These are phyloP conservation scores for Taeniopygia guttata DNA, from an alignment of 2,797 vertebrate genomes.

Conservation along the genomic window DNA sequence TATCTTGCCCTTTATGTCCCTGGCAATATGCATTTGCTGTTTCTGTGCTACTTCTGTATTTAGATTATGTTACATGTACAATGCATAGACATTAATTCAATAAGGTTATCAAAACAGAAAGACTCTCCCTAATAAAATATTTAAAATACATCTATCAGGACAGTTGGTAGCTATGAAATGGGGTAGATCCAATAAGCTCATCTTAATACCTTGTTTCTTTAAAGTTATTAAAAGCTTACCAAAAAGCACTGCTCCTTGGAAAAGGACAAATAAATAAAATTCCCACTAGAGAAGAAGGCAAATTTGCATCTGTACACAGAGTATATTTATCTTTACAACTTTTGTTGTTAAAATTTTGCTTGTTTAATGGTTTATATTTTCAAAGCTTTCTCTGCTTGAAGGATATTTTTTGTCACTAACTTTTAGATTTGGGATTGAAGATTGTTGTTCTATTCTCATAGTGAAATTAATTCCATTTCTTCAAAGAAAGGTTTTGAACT, in stretches of 20 bases:
- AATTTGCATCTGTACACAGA: background rate
- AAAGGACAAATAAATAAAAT: slow-evolving; percentile 5
- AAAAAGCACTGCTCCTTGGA: background rate
- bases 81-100: background rate
- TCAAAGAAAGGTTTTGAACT: slow-evolving; percentile 32
- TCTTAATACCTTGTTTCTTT: background rate
- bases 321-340: background rate
- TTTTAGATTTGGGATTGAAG: background rate
- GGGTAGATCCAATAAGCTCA: background rate
- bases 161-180: background rate
- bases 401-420: background rate
- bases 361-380: slow-evolving; percentile 10
- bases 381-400: background rate
- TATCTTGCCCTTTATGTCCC: background rate
- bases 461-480: slow-evolving; percentile 14
- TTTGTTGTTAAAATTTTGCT: background rate
- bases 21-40: background rate
- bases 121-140: background rate
- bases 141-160: background rate
- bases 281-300: background rate
- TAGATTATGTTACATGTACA: background rate
- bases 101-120: background rate
- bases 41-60: background rate
- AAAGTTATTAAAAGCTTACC: background rate
- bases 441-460: background rate